Conservation (phyloP, 2,113 vertebrate genomes). For the Bubalus kerabau region DNA sequence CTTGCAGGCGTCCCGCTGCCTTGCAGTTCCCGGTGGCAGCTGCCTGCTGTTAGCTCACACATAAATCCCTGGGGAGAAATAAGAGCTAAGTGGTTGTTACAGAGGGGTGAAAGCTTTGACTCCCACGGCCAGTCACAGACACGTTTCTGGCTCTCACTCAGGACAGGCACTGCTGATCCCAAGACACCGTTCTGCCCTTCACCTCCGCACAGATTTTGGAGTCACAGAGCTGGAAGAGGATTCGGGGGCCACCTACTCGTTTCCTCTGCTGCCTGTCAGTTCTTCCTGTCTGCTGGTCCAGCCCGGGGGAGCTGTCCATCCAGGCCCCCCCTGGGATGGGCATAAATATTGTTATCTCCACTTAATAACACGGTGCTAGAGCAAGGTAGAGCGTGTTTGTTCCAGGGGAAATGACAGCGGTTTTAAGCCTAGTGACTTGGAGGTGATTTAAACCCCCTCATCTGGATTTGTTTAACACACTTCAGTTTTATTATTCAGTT, state of each 20-base stretch:
- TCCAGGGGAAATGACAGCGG: conserved; percentile 34
- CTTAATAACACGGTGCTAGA: neutral
- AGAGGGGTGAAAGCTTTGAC: neutral
- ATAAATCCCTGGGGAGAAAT: conserved; percentile 41
- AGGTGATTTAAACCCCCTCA: conserved; percentile 61
- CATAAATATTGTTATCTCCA: conserved; percentile 56
- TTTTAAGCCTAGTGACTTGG: conserved; percentile 18
- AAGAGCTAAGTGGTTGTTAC: conserved; percentile 64
- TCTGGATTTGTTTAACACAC: conserved; percentile 66
- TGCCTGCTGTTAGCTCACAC: conserved; percentile 53
- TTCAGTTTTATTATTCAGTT: conserved; percentile 59
- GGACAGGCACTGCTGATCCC: neutral
- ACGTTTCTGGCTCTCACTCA: neutral
- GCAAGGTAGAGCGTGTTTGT: conserved; percentile 20
- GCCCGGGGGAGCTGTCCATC: neutral
- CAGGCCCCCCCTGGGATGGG: neutral
- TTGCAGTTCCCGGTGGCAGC: conserved; percentile 17
- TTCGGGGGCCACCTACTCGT: neutral
- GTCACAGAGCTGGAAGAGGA: neutral
- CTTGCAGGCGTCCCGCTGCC: neutral
- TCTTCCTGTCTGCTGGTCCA: neutral
- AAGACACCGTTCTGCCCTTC: neutral
- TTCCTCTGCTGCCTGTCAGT: neutral
- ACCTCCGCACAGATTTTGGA: neutral
- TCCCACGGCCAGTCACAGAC: neutral